A percentile compares a stretch with the other conserved stretches of the same genome.
Conservation (phyloP, 2,888 invertebrate genomes). For the Drosophila ustulata region DNA sequence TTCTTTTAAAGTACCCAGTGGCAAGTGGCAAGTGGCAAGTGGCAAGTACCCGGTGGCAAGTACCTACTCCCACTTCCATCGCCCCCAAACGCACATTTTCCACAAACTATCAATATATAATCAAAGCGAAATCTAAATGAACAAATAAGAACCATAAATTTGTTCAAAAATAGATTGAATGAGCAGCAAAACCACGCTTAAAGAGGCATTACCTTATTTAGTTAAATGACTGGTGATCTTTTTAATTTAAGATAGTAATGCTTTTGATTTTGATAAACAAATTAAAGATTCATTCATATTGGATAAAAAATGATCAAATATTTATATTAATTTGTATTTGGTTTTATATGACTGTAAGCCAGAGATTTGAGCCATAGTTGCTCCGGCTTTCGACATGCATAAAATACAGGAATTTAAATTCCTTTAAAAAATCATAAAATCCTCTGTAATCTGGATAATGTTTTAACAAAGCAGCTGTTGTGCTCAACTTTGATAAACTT, state of each 20-base stretch:
- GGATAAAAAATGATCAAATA: too few relatives aligned
- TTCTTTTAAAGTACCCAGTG: conserved; percentile 51
- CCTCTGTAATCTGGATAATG: not conserved
- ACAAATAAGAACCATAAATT: not conserved
- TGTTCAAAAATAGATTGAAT: not conserved
- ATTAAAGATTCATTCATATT: too few relatives aligned
- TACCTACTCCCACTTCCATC: not conserved
- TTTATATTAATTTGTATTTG: too few relatives aligned
- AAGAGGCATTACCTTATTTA: not conserved
- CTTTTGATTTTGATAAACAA: too few relatives aligned
- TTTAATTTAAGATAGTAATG: too few relatives aligned
- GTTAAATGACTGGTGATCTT: not conserved
- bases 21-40: conserved; percentile 27
- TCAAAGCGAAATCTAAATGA: conserved; percentile 14
- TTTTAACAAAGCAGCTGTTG: not conserved
- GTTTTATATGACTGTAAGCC: too few relatives aligned
- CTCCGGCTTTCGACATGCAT: too few relatives aligned
- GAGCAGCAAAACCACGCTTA: not conserved
- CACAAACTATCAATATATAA: conserved; percentile 15
- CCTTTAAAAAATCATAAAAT: too few relatives aligned
- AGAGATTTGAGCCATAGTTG: too few relatives aligned
- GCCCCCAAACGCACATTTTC: conserved; percentile 7
- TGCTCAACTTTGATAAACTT: not conserved
- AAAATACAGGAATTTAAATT: too few relatives aligned
- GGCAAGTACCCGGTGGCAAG: conserved; percentile 11